Conservation (phyloP, 1,140 invertebrate species). For the Olivierus martensii region DNA sequence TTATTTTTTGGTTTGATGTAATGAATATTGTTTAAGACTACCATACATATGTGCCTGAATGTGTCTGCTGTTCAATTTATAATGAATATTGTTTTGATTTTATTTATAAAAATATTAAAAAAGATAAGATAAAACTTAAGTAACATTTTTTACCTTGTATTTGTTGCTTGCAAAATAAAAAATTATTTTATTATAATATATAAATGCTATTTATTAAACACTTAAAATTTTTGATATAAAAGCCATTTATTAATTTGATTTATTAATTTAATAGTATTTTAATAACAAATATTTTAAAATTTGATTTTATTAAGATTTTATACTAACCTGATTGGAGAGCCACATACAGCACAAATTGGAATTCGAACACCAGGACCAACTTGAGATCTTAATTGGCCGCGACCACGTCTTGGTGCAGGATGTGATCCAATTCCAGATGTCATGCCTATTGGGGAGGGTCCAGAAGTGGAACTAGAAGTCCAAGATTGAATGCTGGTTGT, state of each 20-base stretch:
- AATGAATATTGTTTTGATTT: too few species aligned
- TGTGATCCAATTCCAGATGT: constrained; percentile 27
- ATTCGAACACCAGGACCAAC: constrained; percentile 58
- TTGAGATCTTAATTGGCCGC: constrained; percentile 65
- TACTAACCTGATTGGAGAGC: constrained; percentile 77
- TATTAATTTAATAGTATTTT: not conserved
- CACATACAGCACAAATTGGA: constrained; percentile 76
- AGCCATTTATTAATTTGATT: not conserved
- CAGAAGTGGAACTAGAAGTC: too few species aligned
- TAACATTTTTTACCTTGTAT: not conserved
- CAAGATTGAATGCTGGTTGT: not conserved
- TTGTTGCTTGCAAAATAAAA: not conserved
- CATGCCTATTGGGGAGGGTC: constrained; percentile 6
- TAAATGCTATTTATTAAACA: not conserved
- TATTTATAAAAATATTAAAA: too few species aligned
- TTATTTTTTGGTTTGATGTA: too few species aligned
- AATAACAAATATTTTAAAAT: not conserved
- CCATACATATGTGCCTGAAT: too few species aligned
- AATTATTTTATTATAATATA: not conserved
- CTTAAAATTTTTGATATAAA: too few species aligned
- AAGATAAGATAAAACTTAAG: too few species aligned
- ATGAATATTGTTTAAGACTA: too few species aligned
- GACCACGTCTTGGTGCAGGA: constrained; percentile 63
- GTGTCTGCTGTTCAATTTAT: too few species aligned
- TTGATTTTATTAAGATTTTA: not conserved